phyloP scores from a whole-genome alignment of 2,888 invertebrate genomes.

The Cyrtodaria siliqua region DNA sequence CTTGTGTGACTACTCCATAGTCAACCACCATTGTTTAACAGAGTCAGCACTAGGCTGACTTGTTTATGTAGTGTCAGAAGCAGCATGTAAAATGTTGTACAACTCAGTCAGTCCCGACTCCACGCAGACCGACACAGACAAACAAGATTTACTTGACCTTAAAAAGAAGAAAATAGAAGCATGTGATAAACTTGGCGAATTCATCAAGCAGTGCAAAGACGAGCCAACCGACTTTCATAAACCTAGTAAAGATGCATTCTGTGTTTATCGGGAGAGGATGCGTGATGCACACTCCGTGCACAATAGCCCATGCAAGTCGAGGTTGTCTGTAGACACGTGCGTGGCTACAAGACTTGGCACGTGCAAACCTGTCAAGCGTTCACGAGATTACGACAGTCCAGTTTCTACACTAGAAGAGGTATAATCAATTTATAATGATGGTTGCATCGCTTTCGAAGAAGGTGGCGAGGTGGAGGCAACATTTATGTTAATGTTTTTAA shows the following conservation, averaged over 20 bases:
- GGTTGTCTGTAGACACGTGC: conserved; percentile 24
- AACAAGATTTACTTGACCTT: conserved; percentile 50
- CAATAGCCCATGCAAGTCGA: conserved; percentile 54
- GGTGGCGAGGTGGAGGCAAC: no score
- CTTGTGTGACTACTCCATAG: no score
- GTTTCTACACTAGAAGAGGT: conserved; percentile 61
- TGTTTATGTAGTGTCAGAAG: conserved; percentile 9
- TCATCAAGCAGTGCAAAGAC: conserved; percentile 15
- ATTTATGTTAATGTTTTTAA: no score
- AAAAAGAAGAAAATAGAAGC: conserved; percentile 36
- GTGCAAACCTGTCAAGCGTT: conserved; percentile 47
- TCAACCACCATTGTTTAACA: no score
- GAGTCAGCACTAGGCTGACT: no score
- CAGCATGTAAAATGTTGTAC: conserved; percentile 54
- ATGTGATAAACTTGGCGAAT: conserved; percentile 34
- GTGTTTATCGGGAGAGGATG: conserved; percentile 42
- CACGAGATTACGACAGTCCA: conserved; percentile 53
- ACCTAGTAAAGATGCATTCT: conserved; percentile 52
- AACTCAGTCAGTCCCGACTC: conserved; percentile 62
- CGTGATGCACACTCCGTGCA: conserved; percentile 16
- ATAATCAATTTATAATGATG: conserved; percentile 14
- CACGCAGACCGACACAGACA: conserved; percentile 62
- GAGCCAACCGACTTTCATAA: conserved; percentile 47
- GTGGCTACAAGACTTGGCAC: conserved; percentile 19
- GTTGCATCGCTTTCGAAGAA: not conserved